Percentiles rank a stretch among this genome's conserved stretches.
Conservation (phyloP, 2,888 invertebrate species). For the Marasmarcha lunaedactyla region DNA sequence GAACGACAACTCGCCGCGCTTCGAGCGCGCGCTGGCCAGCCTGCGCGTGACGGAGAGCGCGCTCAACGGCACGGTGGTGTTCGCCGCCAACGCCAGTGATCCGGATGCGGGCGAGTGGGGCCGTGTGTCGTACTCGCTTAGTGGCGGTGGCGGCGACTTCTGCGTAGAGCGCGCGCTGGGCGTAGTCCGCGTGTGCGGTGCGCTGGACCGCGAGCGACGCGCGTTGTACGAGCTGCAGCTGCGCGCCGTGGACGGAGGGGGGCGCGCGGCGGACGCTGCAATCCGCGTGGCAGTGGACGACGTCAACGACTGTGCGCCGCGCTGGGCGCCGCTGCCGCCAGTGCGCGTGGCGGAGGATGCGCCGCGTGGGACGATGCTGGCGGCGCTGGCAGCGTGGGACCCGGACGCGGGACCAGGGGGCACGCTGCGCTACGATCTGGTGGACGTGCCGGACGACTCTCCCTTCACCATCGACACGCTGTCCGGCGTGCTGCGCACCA, state of each 20-base stretch:
- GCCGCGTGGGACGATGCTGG: conserved; percentile 88
- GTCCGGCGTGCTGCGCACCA: conserved; percentile 88
- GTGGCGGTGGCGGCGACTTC: conserved; percentile 84
- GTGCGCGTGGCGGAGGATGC: conserved; percentile 93
- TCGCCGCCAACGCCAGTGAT: conserved; percentile 86
- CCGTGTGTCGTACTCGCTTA: conserved; percentile 77
- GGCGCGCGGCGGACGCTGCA: conserved; percentile 83
- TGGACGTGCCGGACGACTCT: conserved; percentile 74
- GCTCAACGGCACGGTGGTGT: conserved; percentile 86
- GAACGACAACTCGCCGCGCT: conserved; percentile 92
- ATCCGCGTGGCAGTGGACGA: conserved; percentile 88
- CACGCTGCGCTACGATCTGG: conserved; percentile 82
- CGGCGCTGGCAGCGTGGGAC: conserved; percentile 84
- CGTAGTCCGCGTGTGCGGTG: conserved; percentile 78
- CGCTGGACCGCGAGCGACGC: conserved; percentile 87
- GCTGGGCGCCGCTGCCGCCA: conserved; percentile 81
- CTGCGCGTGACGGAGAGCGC: conserved; percentile 90
- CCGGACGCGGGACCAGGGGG: conserved; percentile 89
- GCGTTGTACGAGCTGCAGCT: conserved; percentile 84
- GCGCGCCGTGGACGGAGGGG: conserved; percentile 83
- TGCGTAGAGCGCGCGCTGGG: conserved; percentile 82
- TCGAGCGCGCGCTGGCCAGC: conserved; percentile 84
- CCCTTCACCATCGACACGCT: conserved; percentile 86
- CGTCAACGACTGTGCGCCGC: conserved; percentile 90
- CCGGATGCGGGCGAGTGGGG: conserved; percentile 87